These are phyloP conservation scores for Galeopsomyia nigrocyanea DNA, from an alignment of 2,888 invertebrate genomes.

Conservation along the genomic window DNA sequence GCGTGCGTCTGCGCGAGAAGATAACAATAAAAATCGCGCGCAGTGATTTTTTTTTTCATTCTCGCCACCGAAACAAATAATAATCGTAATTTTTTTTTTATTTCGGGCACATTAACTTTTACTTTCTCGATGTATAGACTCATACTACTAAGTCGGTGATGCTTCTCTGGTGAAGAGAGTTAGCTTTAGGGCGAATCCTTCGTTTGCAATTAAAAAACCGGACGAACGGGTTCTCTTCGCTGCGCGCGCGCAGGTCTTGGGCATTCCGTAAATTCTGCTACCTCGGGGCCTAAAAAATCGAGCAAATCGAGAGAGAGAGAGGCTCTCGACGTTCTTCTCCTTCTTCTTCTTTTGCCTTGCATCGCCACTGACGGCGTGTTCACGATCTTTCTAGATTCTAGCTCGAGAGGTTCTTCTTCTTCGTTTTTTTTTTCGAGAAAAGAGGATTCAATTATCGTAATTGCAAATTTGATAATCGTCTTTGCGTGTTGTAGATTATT, in stretches of 20 bases:
- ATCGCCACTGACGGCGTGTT: background rate
- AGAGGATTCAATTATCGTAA: background rate
- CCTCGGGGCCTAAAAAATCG: constrained; percentile 57
- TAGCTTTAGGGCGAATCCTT: constrained; percentile 42
- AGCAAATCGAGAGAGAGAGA: constrained; percentile 54
- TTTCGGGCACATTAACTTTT: constrained; percentile 16
- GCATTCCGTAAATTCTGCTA: constrained; percentile 67
- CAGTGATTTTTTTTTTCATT: background rate
- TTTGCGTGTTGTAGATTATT: no score
- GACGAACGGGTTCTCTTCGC: constrained; percentile 62
- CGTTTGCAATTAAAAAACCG: constrained; percentile 68
- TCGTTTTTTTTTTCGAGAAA: background rate
- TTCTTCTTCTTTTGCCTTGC: background rate
- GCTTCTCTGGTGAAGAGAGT: constrained; percentile 3
- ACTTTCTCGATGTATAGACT: constrained; percentile 8
- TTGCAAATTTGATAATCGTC: no score
- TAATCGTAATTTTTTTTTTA: no score
- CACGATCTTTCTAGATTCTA: no score
- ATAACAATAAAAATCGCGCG: no score
- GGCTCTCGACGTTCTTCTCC: background rate
- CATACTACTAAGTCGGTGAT: no score
- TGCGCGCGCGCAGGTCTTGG: constrained; percentile 55
- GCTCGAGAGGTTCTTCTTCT: background rate
- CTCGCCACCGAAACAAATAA: background rate
- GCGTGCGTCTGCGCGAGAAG: no score